Conservation (phyloP, 1,140 invertebrate genomes). For the Cherax destructor region DNA sequence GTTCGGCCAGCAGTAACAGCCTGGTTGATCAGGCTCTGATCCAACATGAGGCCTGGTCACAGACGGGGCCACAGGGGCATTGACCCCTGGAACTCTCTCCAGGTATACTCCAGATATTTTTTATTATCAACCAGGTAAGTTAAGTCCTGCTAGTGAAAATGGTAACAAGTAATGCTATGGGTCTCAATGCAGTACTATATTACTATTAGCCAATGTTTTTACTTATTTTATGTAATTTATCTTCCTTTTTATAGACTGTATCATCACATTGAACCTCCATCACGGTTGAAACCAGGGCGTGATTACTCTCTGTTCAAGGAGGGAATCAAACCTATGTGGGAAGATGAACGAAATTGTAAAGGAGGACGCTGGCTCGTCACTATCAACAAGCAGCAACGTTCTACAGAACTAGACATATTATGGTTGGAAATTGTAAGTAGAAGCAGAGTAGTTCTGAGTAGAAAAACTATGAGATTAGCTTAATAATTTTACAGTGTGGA, state of each 20-base stretch:
- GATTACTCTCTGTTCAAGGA: constrained; percentile 98
- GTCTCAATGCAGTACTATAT: no score
- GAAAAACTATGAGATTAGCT: no score
- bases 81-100: no score
- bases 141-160: background rate
- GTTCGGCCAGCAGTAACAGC: no score
- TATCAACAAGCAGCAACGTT: constrained; percentile 88
- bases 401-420: constrained; percentile 89
- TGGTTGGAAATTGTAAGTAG: constrained; percentile 96
- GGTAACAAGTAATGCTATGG: no score
- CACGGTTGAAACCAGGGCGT: constrained; percentile 90
- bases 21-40: no score
- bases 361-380: constrained; percentile 97
- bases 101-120: no score
- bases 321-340: constrained; percentile 98
- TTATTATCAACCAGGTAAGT: no score
- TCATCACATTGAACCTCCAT: constrained; percentile 96
- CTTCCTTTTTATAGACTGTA: constrained; percentile 82
- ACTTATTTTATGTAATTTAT: constrained; percentile 13
- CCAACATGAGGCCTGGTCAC: no score
- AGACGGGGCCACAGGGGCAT: no score
- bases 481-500: no score
- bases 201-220: no score
- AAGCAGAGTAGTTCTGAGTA: background rate
- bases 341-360: constrained; percentile 91